A percentile compares a stretch with the other conserved stretches of the same genome.
These are phyloP conservation scores for Fringilla coelebs DNA, from an alignment of 2,797 vertebrate species.

Conservation along the genomic window DNA sequence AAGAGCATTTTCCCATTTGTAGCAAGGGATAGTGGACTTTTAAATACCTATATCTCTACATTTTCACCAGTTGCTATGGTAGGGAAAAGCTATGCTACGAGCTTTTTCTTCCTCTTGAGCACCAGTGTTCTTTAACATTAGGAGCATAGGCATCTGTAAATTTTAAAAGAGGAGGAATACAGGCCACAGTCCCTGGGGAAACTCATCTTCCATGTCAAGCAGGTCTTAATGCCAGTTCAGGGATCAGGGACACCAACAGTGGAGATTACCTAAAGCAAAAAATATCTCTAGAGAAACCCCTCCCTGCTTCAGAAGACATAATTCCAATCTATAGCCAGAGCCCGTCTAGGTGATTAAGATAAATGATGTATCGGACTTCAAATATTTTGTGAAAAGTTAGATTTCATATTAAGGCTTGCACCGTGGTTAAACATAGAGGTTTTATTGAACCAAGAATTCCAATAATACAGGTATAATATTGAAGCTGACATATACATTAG, in stretches of 20 bases:
- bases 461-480: neutral
- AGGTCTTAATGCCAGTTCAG: neutral
- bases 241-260: neutral
- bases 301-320: neutral
- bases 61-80: neutral
- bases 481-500: constrained; percentile 42
- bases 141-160: neutral
- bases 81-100: neutral
- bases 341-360: neutral
- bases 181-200: neutral
- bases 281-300: neutral
- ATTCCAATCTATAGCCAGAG: neutral
- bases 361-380: neutral
- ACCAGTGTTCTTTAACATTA: neutral
- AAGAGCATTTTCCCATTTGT: neutral
- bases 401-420: neutral
- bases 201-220: neutral
- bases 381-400: neutral
- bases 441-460: constrained; percentile 45
- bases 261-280: neutral
- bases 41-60: neutral
- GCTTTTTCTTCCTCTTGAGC: neutral
- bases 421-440: neutral
- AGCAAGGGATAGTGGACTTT: neutral
- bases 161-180: neutral